Conservation (phyloP, 2,888 invertebrate genomes). For the Poecilobothrus nobilitatus region DNA sequence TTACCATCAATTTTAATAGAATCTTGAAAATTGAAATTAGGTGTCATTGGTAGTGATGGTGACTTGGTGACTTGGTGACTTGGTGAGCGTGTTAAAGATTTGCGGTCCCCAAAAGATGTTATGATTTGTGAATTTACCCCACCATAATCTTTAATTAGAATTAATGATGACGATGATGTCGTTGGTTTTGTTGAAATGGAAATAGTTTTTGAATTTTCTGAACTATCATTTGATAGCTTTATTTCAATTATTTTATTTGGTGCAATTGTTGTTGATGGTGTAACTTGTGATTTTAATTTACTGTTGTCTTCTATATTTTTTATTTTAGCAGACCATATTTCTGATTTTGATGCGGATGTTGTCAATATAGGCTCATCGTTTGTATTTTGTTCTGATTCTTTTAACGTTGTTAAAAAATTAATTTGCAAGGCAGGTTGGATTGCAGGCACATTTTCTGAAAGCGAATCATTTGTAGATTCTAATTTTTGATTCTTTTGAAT, state of each 20-base stretch:
- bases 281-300: neutral
- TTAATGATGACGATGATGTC: conserved; percentile 17
- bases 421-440: too few relatives aligned
- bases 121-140: too few relatives aligned
- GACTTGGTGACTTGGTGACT: too few relatives aligned
- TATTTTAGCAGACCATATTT: neutral
- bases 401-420: too few relatives aligned
- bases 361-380: neutral
- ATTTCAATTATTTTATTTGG: conserved; percentile 22
- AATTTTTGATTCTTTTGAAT: too few relatives aligned
- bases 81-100: too few relatives aligned
- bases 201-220: conserved; percentile 20
- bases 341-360: neutral
- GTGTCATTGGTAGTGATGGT: too few relatives aligned
- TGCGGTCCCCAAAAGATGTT: neutral
- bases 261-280: conserved; percentile 12
- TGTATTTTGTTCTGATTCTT: neutral
- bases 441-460: too few relatives aligned
- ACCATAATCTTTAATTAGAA: too few relatives aligned
- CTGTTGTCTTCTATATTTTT: neutral
- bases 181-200: conserved; percentile 18
- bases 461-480: too few relatives aligned
- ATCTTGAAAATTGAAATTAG: too few relatives aligned
- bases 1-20: neutral
- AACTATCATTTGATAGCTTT: conserved; percentile 16